These are phyloP conservation scores for Leptestheria dahalacensis DNA, from an alignment of 1,140 invertebrate species.

Conservation along the genomic window DNA sequence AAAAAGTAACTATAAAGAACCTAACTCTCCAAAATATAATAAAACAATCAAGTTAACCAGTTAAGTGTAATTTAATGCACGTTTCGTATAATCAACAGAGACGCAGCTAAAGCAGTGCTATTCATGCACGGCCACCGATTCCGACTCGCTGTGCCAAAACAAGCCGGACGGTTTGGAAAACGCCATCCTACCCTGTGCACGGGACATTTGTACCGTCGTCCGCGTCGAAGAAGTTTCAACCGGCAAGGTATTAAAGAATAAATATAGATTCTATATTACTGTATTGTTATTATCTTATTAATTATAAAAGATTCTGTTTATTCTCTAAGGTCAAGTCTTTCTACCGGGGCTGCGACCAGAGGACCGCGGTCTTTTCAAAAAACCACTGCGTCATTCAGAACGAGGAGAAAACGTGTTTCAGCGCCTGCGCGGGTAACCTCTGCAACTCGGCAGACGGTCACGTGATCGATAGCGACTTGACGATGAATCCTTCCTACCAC, in stretches of 20 bases:
- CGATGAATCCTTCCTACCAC: not conserved
- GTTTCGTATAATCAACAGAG: no score
- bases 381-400: constrained; percentile 6
- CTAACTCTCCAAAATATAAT: no score
- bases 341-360: constrained; percentile 12
- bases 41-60: no score
- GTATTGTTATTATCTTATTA: not conserved
- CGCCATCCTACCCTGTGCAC: constrained; percentile 1
- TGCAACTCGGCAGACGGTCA: constrained; percentile 9
- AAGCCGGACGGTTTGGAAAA: not conserved
- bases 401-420: constrained; percentile 10
- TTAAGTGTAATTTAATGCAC: no score
- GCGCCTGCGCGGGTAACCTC: not conserved
- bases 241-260: not conserved
- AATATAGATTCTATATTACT: not conserved
- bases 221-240: constrained; percentile 9
- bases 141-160: not conserved
- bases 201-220: constrained; percentile 12
- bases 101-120: constrained; percentile 14
- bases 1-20: no score
- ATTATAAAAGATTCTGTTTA: not conserved
- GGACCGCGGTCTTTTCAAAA: constrained; percentile 5
- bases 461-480: not conserved
- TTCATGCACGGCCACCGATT: constrained; percentile 3
- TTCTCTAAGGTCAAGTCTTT: constrained; percentile 11